phyloP scores from a whole-genome alignment of 2,888 invertebrate species.

The Dysmachus trigonus region DNA sequence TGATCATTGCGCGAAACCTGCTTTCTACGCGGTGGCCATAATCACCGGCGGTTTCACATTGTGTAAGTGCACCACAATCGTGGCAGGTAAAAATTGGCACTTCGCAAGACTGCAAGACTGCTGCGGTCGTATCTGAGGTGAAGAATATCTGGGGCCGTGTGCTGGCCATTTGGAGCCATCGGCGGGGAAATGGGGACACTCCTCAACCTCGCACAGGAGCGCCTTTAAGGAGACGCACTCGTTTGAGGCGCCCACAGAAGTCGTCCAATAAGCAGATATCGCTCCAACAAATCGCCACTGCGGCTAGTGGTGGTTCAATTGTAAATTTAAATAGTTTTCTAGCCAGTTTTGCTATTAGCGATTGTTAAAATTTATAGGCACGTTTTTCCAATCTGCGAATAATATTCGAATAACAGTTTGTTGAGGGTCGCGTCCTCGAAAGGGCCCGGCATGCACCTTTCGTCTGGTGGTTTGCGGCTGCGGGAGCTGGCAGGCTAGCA shows the following conservation, averaged over 20 bases:
- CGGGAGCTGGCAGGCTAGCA: no score
- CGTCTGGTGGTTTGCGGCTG: no score
- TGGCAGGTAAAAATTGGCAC: conserved; percentile 9
- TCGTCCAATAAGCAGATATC: neutral
- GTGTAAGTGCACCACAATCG: conserved; percentile 19
- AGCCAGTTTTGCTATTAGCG: neutral
- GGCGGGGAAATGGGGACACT: neutral
- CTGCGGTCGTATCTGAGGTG: neutral
- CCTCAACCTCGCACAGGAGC: neutral
- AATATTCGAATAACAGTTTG: no score
- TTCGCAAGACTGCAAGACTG: neutral
- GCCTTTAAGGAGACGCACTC: neutral
- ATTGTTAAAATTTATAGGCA: no score
- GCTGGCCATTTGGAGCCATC: neutral
- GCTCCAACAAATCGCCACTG: neutral
- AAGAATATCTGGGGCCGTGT: neutral
- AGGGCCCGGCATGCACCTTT: no score
- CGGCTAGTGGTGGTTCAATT: neutral
- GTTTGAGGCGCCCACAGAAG: neutral
- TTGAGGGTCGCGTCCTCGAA: no score
- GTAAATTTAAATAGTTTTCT: neutral
- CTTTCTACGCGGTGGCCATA: conserved; percentile 22
- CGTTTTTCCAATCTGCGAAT: no score
- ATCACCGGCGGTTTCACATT: neutral
- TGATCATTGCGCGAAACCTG: conserved; percentile 23